Base-by-base conservation (phyloP, 2,797 vertebrate genomes). In the Calcarius lapponicus region DNA sequence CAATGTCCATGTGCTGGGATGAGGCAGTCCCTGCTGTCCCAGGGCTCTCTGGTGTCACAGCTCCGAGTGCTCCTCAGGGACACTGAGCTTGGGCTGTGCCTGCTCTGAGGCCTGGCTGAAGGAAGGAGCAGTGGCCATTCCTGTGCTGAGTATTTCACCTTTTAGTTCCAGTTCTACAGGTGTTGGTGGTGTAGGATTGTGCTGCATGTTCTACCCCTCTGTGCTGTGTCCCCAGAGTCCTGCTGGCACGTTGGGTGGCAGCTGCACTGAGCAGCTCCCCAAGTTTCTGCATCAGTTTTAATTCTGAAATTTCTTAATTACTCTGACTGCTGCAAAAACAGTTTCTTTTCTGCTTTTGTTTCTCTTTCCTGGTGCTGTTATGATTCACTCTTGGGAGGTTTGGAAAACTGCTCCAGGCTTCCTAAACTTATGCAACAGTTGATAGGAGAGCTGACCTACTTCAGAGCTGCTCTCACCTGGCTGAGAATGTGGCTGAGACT, bases 341-440 rank as follows among this genome's bases (percentile, higher is more conserved):
- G 31, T 62, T 91, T 66, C 9, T 65, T 88, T 60, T 58, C 75
- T 76, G 3, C 64, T 81, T 80, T 10, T 70, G 31, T 80, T 91
- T 84, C 47, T 81, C 56, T 71, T 91, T 79, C 56, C 36, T 92
- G 80, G 9, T 34, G 32, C 31, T 95, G 80, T 89, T 91, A 38
- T 83, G 92, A 94, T 84, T 97, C 86, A 86, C 43, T 75, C 51
- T 45, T 28, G 48, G 45, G 88, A 93, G 57, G 31, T 54, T 17
- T 61, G 78, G 73, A 93, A 94, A 91, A 81, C 42, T 2, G 71
- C 92, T 94, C 47, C 61, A 79, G 90, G 93, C 90, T 92, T 65
- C 78, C 67, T 51, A 36, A 80, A 82, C 31, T 85, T 89, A 66
- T 2, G 34, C 71, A 84, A 53, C 56, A 47, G 32, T 84, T 92